phyloP scores from a whole-genome alignment of 2,113 vertebrate species.

The Nothocercus julius region DNA sequence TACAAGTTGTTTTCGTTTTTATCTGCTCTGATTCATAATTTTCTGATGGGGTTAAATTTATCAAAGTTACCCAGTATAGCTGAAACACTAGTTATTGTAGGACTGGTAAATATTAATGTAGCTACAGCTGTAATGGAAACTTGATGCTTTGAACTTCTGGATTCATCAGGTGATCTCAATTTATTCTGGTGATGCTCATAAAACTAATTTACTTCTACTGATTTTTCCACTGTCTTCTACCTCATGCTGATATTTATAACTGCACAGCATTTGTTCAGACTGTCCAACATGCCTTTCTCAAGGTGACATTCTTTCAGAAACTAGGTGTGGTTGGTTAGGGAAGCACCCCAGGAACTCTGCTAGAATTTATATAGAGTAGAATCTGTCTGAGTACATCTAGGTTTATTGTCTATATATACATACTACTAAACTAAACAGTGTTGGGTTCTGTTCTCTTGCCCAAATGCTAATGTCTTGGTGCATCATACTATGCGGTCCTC shows the following conservation, averaged over 20 bases:
- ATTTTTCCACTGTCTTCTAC: neutral
- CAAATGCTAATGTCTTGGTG: neutral
- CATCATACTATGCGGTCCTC: neutral
- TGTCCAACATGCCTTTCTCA: neutral
- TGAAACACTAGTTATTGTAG: neutral
- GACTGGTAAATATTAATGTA: neutral
- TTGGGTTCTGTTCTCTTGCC: neutral
- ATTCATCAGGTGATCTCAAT: neutral
- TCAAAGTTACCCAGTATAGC: neutral
- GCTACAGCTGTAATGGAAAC: neutral
- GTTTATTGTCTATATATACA: neutral
- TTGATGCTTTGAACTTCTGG: neutral
- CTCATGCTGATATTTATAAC: neutral
- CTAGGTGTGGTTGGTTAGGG: neutral
- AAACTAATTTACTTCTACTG: neutral
- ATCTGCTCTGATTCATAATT: neutral
- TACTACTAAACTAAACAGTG: neutral
- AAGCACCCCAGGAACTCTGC: neutral
- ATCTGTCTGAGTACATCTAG: neutral
- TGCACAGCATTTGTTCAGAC: neutral
- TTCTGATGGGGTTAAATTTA: neutral
- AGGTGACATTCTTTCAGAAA: neutral
- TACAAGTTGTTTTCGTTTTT: neutral
- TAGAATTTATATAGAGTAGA: neutral
- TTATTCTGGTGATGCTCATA: neutral